Evolutionary conservation across 2,797 vertebrate species (phyloP).

Genomic region (Sternotherus odoratus): DNA sequence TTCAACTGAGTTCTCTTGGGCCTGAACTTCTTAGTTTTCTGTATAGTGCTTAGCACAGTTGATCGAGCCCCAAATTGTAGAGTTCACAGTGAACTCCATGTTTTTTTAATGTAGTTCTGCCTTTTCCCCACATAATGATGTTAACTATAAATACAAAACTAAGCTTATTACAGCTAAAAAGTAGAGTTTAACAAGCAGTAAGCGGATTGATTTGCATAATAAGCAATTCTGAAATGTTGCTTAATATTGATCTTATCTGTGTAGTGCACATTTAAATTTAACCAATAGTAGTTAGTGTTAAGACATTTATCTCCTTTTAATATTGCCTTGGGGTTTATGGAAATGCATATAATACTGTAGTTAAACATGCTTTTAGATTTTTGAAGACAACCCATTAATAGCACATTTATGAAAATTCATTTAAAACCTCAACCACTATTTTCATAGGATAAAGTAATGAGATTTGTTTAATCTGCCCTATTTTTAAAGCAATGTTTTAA

Average conservation of each 20-base stretch:
- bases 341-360: slow-evolving; percentile 30
- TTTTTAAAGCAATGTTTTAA: slow-evolving; percentile 80
- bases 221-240: slow-evolving; percentile 1
- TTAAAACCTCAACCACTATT: slow-evolving; percentile 70
- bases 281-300: slow-evolving; percentile 14
- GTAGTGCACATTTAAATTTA: slow-evolving; percentile 20
- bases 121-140: neutral
- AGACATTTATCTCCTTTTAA: slow-evolving; percentile 11
- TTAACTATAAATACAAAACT: neutral
- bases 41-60: neutral
- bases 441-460: slow-evolving; percentile 81
- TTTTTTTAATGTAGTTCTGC: neutral
- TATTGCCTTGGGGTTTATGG: slow-evolving; percentile 23
- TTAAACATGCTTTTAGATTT: slow-evolving; percentile 41
- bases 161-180: neutral
- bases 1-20: neutral
- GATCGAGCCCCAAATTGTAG: neutral
- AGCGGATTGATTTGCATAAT: neutral
- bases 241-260: slow-evolving; percentile 50
- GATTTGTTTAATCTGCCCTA: slow-evolving; percentile 90
- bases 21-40: neutral
- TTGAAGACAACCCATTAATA: slow-evolving; percentile 50
- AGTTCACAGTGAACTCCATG: neutral
- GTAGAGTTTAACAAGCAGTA: neutral
- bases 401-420: slow-evolving; percentile 37